Conservation (phyloP, 1,140 invertebrate genomes). For the Colletes gigas region DNA sequence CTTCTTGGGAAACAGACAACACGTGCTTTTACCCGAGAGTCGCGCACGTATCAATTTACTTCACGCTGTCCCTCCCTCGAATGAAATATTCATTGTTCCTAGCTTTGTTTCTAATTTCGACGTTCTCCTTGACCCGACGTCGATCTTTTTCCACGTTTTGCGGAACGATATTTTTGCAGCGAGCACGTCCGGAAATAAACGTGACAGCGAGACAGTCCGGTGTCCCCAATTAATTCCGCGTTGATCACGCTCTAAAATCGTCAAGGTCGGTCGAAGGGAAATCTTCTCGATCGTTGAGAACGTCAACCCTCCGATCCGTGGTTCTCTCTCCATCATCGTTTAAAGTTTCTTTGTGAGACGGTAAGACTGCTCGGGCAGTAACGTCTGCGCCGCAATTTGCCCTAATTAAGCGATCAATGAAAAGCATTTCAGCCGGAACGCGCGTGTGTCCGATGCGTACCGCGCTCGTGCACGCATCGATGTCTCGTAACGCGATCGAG, state of each 20-base stretch:
- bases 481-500: constrained; percentile 5
- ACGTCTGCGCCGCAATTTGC: not conserved
- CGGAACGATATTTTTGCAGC: not conserved
- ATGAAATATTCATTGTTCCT: no score
- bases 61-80: no score
- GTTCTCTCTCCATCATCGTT: no score
- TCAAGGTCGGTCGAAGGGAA: not conserved
- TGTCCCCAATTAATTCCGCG: constrained; percentile 9
- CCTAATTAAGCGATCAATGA: constrained; percentile 13
- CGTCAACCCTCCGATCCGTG: not conserved
- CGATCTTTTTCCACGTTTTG: no score
- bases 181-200: not conserved
- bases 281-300: not conserved
- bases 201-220: not conserved
- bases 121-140: no score
- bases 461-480: not conserved
- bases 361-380: no score
- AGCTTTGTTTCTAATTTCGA: no score
- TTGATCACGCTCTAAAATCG: constrained; percentile 31
- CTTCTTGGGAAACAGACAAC: no score
- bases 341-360: not conserved
- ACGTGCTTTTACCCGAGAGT: no score
- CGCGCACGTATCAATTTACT: no score
- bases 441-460: not conserved
- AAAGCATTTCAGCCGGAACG: not conserved